These are phyloP conservation scores for Apotomis turbidana DNA, from an alignment of 2,888 invertebrate genomes.

Conservation along the genomic window DNA sequence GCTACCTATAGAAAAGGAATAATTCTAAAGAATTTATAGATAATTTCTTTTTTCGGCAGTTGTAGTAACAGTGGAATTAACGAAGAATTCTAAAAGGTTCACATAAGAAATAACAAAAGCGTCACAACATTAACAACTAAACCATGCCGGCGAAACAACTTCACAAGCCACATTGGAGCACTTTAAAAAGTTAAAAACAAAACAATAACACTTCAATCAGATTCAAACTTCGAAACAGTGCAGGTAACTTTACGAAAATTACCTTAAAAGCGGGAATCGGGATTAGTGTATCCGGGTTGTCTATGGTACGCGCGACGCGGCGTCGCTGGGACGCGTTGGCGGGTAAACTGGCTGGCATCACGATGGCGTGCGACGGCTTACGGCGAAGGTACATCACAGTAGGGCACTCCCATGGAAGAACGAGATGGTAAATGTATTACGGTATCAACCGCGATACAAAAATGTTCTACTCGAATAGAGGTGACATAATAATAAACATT, in stretches of 20 bases:
- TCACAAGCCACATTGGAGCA: conserved; percentile 42
- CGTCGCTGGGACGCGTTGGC: conserved; percentile 58
- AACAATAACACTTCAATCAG: conserved; percentile 12
- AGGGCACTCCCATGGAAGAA: conserved; percentile 43
- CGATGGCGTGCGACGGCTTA: conserved; percentile 9
- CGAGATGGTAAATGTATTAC: conserved; percentile 47
- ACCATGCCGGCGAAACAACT: conserved; percentile 35
- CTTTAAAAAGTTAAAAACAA: conserved; percentile 29
- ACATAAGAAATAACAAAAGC: conserved; percentile 59
- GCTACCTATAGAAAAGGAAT: neutral
- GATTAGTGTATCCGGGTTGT: conserved; percentile 55
- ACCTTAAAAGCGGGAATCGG: conserved; percentile 69
- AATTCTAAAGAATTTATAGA: neutral
- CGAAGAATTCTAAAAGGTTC: conserved; percentile 47
- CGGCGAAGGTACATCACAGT: conserved; percentile 32
- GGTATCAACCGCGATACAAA: conserved; percentile 41
- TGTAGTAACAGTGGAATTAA: neutral
- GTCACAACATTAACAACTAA: conserved; percentile 47
- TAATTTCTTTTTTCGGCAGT: too few relatives aligned
- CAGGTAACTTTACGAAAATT: conserved; percentile 50
- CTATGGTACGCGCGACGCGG: conserved; percentile 67
- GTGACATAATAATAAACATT: conserved; percentile 29
- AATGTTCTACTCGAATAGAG: conserved; percentile 6
- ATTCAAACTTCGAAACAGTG: conserved; percentile 42
- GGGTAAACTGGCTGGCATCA: conserved; percentile 57